phyloP scores from a whole-genome alignment of 2,888 invertebrate genomes.

The Spisula solida region DNA sequence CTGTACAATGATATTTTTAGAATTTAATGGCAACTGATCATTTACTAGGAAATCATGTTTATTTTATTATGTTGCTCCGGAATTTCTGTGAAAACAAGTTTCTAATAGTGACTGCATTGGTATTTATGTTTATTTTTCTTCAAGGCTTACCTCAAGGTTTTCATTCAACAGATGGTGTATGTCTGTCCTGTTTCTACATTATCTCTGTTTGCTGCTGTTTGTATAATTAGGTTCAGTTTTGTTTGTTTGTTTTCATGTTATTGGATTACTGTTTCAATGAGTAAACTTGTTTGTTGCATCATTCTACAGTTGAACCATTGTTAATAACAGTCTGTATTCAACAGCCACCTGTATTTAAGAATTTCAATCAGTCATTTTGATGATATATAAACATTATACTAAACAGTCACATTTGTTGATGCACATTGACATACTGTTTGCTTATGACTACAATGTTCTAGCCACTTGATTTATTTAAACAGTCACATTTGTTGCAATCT shows the following conservation, averaged over 20 bases:
- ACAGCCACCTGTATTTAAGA: too few species aligned
- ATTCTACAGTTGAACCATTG: neutral
- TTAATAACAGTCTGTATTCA: too few species aligned
- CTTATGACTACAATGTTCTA: too few species aligned
- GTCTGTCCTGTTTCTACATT: slow-evolving; percentile 9
- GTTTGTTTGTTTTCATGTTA: slow-evolving; percentile 8
- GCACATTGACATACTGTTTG: too few species aligned
- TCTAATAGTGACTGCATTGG: slow-evolving; percentile 6
- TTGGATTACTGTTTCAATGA: neutral
- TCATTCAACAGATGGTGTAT: slow-evolving; percentile 9
- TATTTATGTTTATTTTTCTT: slow-evolving; percentile 1
- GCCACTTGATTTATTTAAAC: too few species aligned
- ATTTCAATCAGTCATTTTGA: too few species aligned
- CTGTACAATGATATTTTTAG: neutral
- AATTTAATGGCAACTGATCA: neutral
- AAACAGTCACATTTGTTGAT: too few species aligned
- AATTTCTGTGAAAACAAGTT: slow-evolving; percentile 1
- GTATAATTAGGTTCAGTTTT: slow-evolving; percentile 6
- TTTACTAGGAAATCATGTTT: neutral
- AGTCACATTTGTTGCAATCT: too few species aligned
- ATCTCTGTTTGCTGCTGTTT: neutral
- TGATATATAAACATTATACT: too few species aligned
- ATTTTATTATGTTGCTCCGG: neutral
- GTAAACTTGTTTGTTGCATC: neutral
- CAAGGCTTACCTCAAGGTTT: neutral